Percentiles rank a stretch among this genome's conserved stretches.
Conservation (phyloP, 1,140 invertebrate species). For the Wiebesia pumilae region DNA sequence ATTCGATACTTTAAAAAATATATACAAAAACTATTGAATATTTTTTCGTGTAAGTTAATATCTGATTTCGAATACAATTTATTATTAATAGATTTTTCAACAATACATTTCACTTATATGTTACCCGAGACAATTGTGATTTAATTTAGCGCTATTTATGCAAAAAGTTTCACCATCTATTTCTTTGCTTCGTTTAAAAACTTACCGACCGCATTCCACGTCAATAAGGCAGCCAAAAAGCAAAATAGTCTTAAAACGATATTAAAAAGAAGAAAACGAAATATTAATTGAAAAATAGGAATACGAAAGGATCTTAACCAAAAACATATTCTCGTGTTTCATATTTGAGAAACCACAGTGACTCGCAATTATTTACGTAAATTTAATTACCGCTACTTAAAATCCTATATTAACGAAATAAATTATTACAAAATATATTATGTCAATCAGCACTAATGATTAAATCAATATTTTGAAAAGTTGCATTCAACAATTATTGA, state of each 20-base stretch:
- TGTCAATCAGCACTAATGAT: conserved; percentile 7
- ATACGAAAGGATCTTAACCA: conserved; percentile 15
- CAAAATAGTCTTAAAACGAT: conserved; percentile 35
- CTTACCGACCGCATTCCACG: conserved; percentile 48
- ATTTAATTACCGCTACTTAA: not conserved
- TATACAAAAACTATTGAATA: not conserved
- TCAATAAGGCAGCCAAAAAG: conserved; percentile 50
- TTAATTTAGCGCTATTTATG: not conserved
- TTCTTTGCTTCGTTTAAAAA: conserved; percentile 42
- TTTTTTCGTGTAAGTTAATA: not conserved
- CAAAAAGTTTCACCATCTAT: conserved; percentile 22
- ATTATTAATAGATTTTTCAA: too few species aligned
- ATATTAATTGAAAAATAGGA: conserved; percentile 29
- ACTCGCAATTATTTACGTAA: conserved; percentile 36
- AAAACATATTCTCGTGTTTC: not conserved
- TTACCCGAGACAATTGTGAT: not conserved
- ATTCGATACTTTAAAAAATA: not conserved
- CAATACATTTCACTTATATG: not conserved
- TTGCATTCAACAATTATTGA: not conserved
- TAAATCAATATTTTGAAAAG: not conserved
- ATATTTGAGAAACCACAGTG: conserved; percentile 15
- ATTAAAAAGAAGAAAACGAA: conserved; percentile 41
- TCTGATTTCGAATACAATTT: not conserved
- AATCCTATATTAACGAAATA: not conserved
- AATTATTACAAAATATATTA: conserved; percentile 22